Conservation (phyloP, 1,140 invertebrate genomes). For the Kradibia gibbosae region DNA sequence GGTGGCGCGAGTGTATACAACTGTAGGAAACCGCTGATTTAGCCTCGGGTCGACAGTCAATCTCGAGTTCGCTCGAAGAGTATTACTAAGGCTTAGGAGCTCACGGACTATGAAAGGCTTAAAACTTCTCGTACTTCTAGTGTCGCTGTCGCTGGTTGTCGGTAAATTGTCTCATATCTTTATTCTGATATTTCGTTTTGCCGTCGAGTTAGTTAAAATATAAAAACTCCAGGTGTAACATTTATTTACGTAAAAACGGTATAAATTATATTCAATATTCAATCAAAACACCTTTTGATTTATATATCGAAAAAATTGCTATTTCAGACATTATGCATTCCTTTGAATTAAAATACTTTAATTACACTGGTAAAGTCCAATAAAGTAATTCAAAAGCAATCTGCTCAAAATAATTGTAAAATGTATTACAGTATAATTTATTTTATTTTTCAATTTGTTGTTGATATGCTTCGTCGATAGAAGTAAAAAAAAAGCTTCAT, state of each 20-base stretch:
- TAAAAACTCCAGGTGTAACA: too few relatives aligned
- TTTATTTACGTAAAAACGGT: too few relatives aligned
- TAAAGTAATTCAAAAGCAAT: too few relatives aligned
- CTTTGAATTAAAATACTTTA: background rate
- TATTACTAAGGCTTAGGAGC: background rate
- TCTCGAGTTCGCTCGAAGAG: conserved; percentile 27
- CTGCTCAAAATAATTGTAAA: too few relatives aligned
- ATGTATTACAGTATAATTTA: too few relatives aligned
- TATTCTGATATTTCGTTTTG: too few relatives aligned
- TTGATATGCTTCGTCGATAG: too few relatives aligned
- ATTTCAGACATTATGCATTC: background rate
- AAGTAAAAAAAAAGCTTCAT: too few relatives aligned
- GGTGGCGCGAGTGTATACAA: background rate
- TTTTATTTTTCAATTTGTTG: too few relatives aligned
- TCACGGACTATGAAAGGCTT: conserved; percentile 45
- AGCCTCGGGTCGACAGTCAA: conserved; percentile 49
- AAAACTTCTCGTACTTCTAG: conserved; percentile 49
- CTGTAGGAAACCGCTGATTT: conserved; percentile 10
- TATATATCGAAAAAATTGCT: background rate
- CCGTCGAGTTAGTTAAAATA: too few relatives aligned
- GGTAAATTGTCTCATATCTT: conserved; percentile 41
- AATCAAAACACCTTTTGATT: background rate
- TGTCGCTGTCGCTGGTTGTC: conserved; percentile 49
- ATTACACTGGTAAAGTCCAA: too few relatives aligned
- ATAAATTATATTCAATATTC: too few relatives aligned